Evolutionary conservation across 30 jellyfish, hydroid and myxozoan genomes (phyloP).

Genomic region (Nemopilema nomurai): DNA sequence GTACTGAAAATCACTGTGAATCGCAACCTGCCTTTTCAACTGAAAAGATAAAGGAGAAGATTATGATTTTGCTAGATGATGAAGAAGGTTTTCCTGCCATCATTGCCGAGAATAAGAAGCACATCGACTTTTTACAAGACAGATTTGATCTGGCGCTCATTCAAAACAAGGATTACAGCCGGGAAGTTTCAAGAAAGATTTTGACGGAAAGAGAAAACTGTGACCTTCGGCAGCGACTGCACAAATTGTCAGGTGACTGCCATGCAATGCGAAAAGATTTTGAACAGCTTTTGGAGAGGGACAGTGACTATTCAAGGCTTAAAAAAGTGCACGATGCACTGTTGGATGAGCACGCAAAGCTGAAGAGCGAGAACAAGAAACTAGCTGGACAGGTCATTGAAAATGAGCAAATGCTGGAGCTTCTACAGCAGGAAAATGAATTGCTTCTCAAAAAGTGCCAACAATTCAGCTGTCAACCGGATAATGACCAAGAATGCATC

Average conservation of each 20-base stretch:
- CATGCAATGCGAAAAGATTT: neutral
- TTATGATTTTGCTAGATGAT: neutral
- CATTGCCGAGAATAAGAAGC: neutral
- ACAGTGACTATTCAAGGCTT: neutral
- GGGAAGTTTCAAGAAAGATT: neutral
- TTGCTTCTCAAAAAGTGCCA: neutral
- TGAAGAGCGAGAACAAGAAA: neutral
- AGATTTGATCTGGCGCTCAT: neutral
- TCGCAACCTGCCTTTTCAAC: neutral
- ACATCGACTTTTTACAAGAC: neutral
- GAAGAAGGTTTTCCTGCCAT: neutral
- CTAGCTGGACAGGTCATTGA: neutral
- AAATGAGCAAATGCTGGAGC: neutral
- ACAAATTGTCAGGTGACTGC: neutral
- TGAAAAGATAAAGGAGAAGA: neutral
- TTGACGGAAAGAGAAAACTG: neutral
- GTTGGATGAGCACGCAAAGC: neutral
- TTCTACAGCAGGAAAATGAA: conserved; percentile 3
- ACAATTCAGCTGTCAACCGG: neutral
- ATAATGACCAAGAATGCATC: neutral
- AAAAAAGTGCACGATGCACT: neutral
- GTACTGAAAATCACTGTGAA: neutral
- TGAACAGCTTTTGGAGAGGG: neutral
- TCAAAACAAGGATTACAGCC: neutral
- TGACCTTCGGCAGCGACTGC: neutral